Percentiles rank a stretch among this genome's conserved stretches.
Conservation (phyloP, 2,888 invertebrate genomes). For the Synergus laeviventris region DNA sequence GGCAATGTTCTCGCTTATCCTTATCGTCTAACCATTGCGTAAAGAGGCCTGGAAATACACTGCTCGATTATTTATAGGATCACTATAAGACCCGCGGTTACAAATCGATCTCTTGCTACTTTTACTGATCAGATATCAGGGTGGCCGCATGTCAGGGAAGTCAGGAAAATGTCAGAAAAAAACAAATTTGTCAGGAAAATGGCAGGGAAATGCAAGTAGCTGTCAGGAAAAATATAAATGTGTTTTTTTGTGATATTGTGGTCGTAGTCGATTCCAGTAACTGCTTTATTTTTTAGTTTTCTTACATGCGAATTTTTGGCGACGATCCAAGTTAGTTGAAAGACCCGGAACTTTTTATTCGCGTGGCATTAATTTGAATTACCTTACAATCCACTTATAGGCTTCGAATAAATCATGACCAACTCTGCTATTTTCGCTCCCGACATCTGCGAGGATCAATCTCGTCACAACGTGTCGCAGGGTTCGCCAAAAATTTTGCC, state of each 20-base stretch:
- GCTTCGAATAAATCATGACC: slow-evolving; percentile 30
- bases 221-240: no score
- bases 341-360: slow-evolving; percentile 21
- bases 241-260: no score
- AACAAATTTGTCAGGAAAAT: no score
- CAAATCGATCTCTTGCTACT: slow-evolving; percentile 47
- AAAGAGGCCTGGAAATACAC: slow-evolving; percentile 64
- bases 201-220: no score
- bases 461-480: slow-evolving; percentile 23
- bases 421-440: slow-evolving; percentile 28
- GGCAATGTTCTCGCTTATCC: slow-evolving; percentile 55
- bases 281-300: background rate
- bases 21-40: slow-evolving; percentile 62
- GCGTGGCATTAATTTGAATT: slow-evolving; percentile 21
- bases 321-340: background rate
- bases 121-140: slow-evolving; percentile 25
- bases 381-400: slow-evolving; percentile 13
- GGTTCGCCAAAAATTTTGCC: slow-evolving; percentile 24
- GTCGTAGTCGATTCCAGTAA: background rate
- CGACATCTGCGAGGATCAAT: slow-evolving; percentile 34
- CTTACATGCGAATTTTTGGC: background rate
- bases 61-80: slow-evolving; percentile 62
- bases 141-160: no score
- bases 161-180: no score
- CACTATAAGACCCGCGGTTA: slow-evolving; percentile 46